Evolutionary conservation across 2,113 vertebrate genomes (phyloP), one percentile per base, ranked within the genome.

Genomic region (Anhinga anhinga): DNA sequence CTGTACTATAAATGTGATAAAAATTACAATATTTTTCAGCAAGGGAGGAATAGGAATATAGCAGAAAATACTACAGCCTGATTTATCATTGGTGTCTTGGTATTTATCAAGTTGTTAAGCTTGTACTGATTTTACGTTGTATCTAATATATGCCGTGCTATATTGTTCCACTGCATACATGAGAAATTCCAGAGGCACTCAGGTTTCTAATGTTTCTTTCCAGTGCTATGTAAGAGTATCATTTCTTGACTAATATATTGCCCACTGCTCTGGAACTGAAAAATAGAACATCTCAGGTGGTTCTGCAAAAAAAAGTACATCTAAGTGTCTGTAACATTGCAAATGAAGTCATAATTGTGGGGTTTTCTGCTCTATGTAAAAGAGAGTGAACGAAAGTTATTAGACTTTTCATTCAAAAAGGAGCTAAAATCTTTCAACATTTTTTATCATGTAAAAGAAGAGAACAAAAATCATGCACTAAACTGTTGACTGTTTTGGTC

Each of bases 391-490:
- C 22, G 63, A 6, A 42, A 73, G 34, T 47, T 27, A 5, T 6
- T 67, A 44, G 36, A 50, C 15, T 55, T 84, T 20, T 63, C 13
- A 7, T 50, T 85, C 4, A 1, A 70, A 50, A 63, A 19, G 8
- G 25, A 12, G 3, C 26, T 40, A 5, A 70, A 77, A 42, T 27
- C 23, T 70, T 12, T 34, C 45, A 32, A 20, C 6, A 4, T 36
- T 63, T 85, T 47, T 80, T 66, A 25, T 82, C 20, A 3, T 4
- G 7, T 32, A 53, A n/a, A 79, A 62, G 13, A 58, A n/a, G 26
- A 53, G 18, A 17, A 13, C 26, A 30, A 25, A 86, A 44, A 27
- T n/a, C 0, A 0, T 1, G 1, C 36, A 26, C 42, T n/a, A 25
- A 88, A 15, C 40, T 58, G 1, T 11, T 2, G 1, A 27, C 15